These are phyloP conservation scores for Lycaon pictus DNA, from an alignment of 2,113 vertebrate species.

Conservation along the genomic window DNA sequence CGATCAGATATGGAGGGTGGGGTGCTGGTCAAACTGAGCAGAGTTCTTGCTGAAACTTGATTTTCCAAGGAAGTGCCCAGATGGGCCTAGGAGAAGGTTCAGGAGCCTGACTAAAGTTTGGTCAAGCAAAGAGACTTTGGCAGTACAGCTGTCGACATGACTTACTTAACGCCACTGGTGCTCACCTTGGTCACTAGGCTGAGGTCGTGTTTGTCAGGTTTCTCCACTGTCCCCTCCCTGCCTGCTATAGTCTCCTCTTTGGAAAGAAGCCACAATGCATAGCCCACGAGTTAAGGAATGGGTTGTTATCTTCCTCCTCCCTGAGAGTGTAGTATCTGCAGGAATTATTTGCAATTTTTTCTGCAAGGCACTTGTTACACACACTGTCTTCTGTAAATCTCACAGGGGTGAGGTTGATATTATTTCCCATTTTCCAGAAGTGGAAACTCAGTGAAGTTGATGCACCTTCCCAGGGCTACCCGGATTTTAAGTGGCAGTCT, in stretches of 20 bases:
- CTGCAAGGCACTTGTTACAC: not conserved
- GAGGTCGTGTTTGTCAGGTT: not conserved
- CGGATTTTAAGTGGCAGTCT: not conserved
- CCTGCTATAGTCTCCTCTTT: rapidly evolving
- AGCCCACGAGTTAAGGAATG: not conserved
- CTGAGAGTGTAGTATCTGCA: not conserved
- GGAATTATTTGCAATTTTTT: not conserved
- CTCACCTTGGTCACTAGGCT: not conserved
- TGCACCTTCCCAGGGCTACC: not conserved
- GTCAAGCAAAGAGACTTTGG: not conserved
- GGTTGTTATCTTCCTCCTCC: rapidly evolving
- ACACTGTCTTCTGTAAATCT: not conserved
- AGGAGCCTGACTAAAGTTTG: not conserved
- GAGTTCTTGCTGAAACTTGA: not conserved
- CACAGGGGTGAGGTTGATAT: not conserved
- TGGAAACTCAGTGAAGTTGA: not conserved
- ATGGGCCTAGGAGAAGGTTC: not conserved
- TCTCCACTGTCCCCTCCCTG: rapidly evolving
- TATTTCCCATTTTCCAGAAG: not conserved
- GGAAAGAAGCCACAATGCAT: not conserved
- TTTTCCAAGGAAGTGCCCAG: not conserved
- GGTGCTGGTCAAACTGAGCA: not conserved
- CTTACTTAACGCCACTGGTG: not conserved
- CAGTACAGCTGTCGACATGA: rapidly evolving
- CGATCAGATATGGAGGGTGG: not conserved